These are phyloP conservation scores for Trichogramma dendrolimi DNA, from an alignment of 2,888 invertebrate species.

Conservation along the genomic window DNA sequence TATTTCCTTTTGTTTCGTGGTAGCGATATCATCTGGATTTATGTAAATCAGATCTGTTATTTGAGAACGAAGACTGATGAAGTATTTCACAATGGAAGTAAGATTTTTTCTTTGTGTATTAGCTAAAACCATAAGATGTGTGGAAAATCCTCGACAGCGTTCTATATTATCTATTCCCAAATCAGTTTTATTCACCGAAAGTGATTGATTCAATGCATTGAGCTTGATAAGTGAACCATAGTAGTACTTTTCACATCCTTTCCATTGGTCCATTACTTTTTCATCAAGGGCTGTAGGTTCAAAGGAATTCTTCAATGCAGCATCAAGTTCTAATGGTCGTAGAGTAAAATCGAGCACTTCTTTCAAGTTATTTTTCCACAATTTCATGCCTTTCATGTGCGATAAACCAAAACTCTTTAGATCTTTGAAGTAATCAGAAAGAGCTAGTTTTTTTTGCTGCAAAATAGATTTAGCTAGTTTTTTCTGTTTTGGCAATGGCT, in stretches of 20 bases:
- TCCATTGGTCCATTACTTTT: constrained; percentile 62
- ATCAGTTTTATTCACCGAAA: constrained; percentile 71
- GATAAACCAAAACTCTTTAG: constrained; percentile 73
- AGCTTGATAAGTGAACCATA: constrained; percentile 68
- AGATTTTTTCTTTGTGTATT: constrained; percentile 64
- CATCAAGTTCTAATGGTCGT: constrained; percentile 68
- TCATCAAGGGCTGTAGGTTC: constrained; percentile 50
- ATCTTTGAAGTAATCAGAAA: constrained; percentile 81
- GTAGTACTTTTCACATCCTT: constrained; percentile 66
- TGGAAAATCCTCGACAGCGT: constrained; percentile 79
- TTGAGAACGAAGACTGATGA: constrained; percentile 36
- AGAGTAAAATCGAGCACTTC: constrained; percentile 63
- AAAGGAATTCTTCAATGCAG: constrained; percentile 57
- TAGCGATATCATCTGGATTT: constrained; percentile 46
- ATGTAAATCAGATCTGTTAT: constrained; percentile 37
- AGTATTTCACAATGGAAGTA: constrained; percentile 53
- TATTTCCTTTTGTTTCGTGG: constrained; percentile 48
- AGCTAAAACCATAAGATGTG: constrained; percentile 68
- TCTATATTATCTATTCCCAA: constrained; percentile 77
- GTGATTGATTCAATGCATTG: constrained; percentile 60
- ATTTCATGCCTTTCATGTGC: constrained; percentile 50
- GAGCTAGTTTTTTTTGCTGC: constrained; percentile 78
- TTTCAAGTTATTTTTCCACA: constrained; percentile 43
- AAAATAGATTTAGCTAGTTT: constrained; percentile 76
- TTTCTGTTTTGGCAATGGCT: constrained; percentile 70